Percentiles rank a stretch among this genome's conserved stretches.
phyloP scores from a whole-genome alignment of 2,888 invertebrate species.

The Tanypteryx hageni region DNA sequence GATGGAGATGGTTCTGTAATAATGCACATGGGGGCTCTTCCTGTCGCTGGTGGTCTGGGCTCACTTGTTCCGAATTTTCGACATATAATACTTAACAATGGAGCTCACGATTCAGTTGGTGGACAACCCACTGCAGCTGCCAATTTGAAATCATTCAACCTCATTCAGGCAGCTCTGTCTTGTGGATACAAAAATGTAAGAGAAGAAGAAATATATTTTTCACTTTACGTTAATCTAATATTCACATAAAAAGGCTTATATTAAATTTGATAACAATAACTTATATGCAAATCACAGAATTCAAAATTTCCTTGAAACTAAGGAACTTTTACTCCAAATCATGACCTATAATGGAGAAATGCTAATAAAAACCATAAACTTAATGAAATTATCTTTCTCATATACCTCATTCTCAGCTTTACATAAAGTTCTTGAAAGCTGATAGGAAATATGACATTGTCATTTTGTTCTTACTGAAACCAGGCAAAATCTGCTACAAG shows the following conservation, averaged over 20 bases:
- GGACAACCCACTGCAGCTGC: conserved; percentile 74
- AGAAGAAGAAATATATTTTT: conserved; percentile 67
- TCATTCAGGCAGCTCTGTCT: conserved; percentile 71
- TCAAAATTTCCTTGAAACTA: neutral
- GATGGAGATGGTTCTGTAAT: conserved; percentile 75
- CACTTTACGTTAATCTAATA: neutral
- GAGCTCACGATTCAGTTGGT: conserved; percentile 75
- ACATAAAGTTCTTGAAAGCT: no score
- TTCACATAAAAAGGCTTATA: neutral
- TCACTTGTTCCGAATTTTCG: conserved; percentile 72
- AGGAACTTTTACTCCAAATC: neutral
- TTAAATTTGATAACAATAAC: no score
- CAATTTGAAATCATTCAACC: conserved; percentile 69
- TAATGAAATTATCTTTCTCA: no score
- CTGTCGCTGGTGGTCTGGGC: conserved; percentile 72
- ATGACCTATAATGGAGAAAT: no score
- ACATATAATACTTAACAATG: conserved; percentile 75
- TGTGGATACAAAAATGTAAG: conserved; percentile 73
- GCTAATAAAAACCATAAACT: no score
- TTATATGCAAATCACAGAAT: no score
- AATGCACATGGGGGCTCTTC: conserved; percentile 75
- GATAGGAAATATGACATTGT: no score
- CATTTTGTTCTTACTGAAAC: neutral
- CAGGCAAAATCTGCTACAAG: conserved; percentile 71
- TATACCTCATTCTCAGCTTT: no score